phyloP scores from a whole-genome alignment of 2,888 invertebrate genomes.

The Stratiomys singularior region DNA sequence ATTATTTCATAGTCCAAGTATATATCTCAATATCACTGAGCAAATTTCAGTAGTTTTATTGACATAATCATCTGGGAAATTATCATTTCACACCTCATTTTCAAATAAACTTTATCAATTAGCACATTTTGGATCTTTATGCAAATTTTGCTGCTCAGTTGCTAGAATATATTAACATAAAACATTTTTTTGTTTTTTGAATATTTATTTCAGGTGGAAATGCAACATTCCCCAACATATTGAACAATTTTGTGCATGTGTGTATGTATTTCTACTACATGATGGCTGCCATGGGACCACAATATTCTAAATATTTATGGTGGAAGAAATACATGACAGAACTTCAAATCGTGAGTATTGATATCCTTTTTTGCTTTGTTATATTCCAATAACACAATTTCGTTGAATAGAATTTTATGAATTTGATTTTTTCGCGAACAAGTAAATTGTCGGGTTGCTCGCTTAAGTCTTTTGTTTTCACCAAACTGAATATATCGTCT shows the following conservation, averaged over 20 bases:
- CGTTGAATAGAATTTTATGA: background rate
- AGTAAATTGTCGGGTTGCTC: background rate
- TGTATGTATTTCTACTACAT: conserved; percentile 96
- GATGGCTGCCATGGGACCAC: conserved; percentile 88
- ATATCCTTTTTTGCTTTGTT: no score
- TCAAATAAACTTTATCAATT: no score
- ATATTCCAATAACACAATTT: background rate
- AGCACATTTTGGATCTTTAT: no score
- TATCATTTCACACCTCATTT: no score
- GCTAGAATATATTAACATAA: no score
- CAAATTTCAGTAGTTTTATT: no score
- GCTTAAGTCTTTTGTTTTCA: conserved; percentile 31
- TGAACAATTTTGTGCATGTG: conserved; percentile 95
- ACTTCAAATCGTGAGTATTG: conserved; percentile 83
- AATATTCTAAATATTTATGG: conserved; percentile 87
- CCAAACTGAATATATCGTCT: no score
- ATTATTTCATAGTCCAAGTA: background rate
- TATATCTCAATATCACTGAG: no score
- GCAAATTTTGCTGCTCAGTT: no score
- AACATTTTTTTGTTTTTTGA: conserved; percentile 2
- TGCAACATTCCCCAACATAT: conserved; percentile 68
- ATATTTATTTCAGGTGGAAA: conserved; percentile 68
- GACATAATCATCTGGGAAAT: no score
- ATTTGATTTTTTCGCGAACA: background rate
- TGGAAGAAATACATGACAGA: conserved; percentile 96